Conservation (phyloP, 2,797 vertebrate genomes). For the Brachymystax lenok region DNA sequence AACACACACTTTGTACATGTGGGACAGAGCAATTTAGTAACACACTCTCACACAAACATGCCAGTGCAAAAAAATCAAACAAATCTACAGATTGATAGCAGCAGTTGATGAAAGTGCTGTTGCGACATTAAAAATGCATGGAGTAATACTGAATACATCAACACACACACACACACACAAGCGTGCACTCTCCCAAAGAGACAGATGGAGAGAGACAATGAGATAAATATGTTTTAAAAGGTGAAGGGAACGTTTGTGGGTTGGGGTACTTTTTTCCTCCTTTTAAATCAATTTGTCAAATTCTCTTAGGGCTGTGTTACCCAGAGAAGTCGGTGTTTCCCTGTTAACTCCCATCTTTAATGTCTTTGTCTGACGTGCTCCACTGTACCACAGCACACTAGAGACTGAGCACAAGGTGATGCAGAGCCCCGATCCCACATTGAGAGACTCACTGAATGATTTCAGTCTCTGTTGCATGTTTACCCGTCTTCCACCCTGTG, state of each 20-base stretch:
- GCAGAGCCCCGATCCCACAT: too few relatives aligned
- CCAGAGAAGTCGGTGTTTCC: conserved; percentile 69
- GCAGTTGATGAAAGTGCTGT: conserved; percentile 61
- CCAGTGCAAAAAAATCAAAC: background rate
- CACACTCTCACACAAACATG: conserved; percentile 35
- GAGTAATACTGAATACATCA: conserved; percentile 31
- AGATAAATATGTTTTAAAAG: conserved; percentile 74
- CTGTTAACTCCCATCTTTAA: conserved; percentile 79
- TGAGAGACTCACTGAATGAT: too few relatives aligned
- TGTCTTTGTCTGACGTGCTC: conserved; percentile 74
- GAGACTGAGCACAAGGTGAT: conserved; percentile 68
- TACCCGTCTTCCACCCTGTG: too few relatives aligned
- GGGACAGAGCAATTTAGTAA: conserved; percentile 46
- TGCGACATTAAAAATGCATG: conserved; percentile 64
- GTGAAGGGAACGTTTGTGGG: conserved; percentile 60
- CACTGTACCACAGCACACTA: conserved; percentile 61
- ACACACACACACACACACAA: background rate
- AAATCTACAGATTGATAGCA: conserved; percentile 49
- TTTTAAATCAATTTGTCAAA: conserved; percentile 76
- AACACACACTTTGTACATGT: conserved; percentile 53
- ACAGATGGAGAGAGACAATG: conserved; percentile 59
- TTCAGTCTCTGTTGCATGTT: conserved; percentile 22
- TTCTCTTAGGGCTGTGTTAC: conserved; percentile 57
- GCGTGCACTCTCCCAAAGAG: conserved; percentile 58
- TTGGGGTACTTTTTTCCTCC: conserved; percentile 62